Conservation (phyloP, 2,113 vertebrate species). For the Toxotes chatareus region DNA sequence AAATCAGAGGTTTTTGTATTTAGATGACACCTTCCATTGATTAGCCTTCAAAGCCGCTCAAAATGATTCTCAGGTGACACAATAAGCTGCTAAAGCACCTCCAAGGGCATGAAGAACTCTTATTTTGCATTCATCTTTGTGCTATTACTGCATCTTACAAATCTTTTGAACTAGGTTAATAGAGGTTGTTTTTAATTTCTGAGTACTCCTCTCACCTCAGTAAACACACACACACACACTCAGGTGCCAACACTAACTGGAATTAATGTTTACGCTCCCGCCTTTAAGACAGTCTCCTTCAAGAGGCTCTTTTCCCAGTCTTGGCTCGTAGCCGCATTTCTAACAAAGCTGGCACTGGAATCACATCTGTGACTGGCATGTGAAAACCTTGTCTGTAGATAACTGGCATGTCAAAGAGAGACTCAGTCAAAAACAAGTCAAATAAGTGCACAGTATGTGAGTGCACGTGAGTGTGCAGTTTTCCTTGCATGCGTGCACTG, state of each 20-base stretch:
- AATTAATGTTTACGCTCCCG: slow-evolving; percentile 37
- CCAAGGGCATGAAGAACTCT: neutral
- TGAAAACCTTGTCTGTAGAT: slow-evolving; percentile 31
- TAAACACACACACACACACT: slow-evolving; percentile 11
- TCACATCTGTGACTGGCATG: slow-evolving; percentile 26
- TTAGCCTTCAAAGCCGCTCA: slow-evolving; percentile 43
- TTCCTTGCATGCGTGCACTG: neutral
- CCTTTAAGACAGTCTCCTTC: slow-evolving; percentile 20
- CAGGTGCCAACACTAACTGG: slow-evolving; percentile 21
- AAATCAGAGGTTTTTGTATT: slow-evolving; percentile 51
- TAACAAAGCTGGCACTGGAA: slow-evolving; percentile 34
- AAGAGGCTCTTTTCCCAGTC: slow-evolving; percentile 12
- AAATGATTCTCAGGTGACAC: slow-evolving; percentile 13
- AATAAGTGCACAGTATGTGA: neutral
- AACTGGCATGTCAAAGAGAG: slow-evolving; percentile 9
- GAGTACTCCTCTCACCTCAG: neutral
- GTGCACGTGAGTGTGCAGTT: neutral
- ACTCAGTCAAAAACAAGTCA: neutral
- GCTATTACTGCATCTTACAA: neutral
- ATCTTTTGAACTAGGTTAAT: slow-evolving; percentile 29
- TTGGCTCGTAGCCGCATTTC: slow-evolving; percentile 20
- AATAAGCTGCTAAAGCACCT: slow-evolving; percentile 34
- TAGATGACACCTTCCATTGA: slow-evolving; percentile 41
- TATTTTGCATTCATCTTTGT: neutral
- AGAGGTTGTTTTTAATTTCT: neutral